Evolutionary conservation across 2,888 invertebrate genomes (phyloP).

Genomic region (Ectropis crepuscularia): DNA sequence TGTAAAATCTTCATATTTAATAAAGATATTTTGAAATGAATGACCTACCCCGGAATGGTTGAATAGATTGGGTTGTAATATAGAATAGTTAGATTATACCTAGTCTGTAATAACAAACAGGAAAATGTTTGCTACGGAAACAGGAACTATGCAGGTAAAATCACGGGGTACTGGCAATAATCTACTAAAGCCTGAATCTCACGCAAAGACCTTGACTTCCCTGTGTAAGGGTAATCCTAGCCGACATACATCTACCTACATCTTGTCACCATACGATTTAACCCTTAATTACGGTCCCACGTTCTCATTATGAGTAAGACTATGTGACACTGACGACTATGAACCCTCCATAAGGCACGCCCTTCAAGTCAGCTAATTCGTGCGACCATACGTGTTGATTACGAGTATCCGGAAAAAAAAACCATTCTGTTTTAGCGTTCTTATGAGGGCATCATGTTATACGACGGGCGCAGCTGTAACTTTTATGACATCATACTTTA

Average conservation of each 20-base stretch:
- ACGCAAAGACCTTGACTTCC: background rate
- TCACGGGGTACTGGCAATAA: no score
- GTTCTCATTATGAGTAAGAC: slow-evolving; percentile 15
- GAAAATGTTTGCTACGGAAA: no score
- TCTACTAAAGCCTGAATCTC: no score
- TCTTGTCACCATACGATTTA: background rate
- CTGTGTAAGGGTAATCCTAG: background rate
- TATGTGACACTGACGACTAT: slow-evolving; percentile 17
- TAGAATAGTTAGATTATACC: no score
- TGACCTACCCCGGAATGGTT: no score
- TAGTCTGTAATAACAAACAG: no score
- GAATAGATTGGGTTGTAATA: no score
- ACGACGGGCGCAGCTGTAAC: slow-evolving; percentile 32
- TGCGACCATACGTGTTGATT: slow-evolving; percentile 23
- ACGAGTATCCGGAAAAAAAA: slow-evolving; percentile 24
- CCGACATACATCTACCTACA: background rate
- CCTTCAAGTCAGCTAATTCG: slow-evolving; percentile 15
- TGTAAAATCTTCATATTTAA: no score
- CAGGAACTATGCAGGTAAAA: no score
- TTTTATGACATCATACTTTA: slow-evolving; percentile 25
- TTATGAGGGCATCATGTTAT: slow-evolving; percentile 27
- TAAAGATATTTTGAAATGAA: no score
- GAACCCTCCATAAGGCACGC: slow-evolving; percentile 14
- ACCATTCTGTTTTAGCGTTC: slow-evolving; percentile 29
- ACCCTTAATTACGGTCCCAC: slow-evolving; percentile 19